phyloP scores from a whole-genome alignment of 2,797 vertebrate genomes.

The Chaetophractus vellerosus region DNA sequence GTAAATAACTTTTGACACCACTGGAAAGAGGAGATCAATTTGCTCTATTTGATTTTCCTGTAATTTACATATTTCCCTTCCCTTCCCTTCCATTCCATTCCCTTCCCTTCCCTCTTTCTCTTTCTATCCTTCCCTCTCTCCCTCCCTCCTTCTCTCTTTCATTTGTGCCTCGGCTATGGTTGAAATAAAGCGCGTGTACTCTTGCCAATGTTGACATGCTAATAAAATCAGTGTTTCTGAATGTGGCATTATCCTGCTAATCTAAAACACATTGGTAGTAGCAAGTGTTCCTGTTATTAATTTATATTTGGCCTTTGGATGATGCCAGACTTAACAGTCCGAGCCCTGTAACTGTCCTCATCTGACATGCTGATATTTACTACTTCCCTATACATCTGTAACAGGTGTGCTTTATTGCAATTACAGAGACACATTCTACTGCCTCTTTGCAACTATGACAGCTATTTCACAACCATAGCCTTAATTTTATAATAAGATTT shows the following conservation, averaged over 20 bases:
- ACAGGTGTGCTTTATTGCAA: slow-evolving; percentile 89
- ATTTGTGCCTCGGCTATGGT: slow-evolving; percentile 23
- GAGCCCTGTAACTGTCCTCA: slow-evolving; percentile 90
- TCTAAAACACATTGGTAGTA: slow-evolving; percentile 89
- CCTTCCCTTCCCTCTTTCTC: fast-evolving
- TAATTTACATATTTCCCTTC: background rate
- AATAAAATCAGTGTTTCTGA: slow-evolving; percentile 89
- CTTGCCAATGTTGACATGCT: slow-evolving; percentile 87
- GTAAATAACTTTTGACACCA: slow-evolving; percentile 77
- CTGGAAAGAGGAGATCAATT: slow-evolving; percentile 46
- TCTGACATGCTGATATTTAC: slow-evolving; percentile 92
- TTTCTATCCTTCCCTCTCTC: background rate
- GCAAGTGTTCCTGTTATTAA: slow-evolving; percentile 90
- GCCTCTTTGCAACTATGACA: slow-evolving; percentile 77
- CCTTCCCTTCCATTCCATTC: background rate
- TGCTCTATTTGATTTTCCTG: background rate
- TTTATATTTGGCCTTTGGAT: slow-evolving; percentile 90
- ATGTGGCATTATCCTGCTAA: slow-evolving; percentile 87
- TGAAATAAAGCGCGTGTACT: slow-evolving; percentile 80
- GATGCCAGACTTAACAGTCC: slow-evolving; percentile 88
- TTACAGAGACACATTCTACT: slow-evolving; percentile 66
- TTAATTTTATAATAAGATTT: slow-evolving; percentile 86
- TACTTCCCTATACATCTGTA: slow-evolving; percentile 91
- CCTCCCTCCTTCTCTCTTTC: background rate
- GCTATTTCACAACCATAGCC: slow-evolving; percentile 79